Evolutionary conservation across 2,113 vertebrate species (phyloP), one percentile per base, ranked within the genome.

Genomic region (Lonchura striata): DNA sequence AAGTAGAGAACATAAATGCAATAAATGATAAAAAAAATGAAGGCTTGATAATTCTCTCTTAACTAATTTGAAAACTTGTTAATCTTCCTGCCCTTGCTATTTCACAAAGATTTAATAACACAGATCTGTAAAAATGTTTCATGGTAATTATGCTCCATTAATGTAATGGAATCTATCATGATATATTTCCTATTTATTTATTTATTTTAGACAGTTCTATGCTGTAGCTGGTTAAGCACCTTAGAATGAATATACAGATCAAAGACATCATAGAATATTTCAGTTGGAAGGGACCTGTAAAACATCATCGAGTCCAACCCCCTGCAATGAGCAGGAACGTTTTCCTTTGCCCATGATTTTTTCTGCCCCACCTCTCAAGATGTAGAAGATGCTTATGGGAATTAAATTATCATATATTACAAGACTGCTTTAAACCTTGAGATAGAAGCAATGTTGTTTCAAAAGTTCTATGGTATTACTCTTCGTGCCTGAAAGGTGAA

Each of bases 61-160:
- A 70, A 81, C 47, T 78, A 63, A 95, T 92, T 68, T 69, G 77
- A 65, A 91, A 84, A 95, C 49, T 60, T 82, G 56, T 49, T 92
- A 68, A 52, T 93, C 83, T 52, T 88, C 47, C 61, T 92, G 52
- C 35, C 56, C 42, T 7, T 1, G 3, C n/a, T 87, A 71, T 53
- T 89, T n/a, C 69, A 68, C 10, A 20, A 61, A 70, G 61, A 79
- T 75, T 72, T 79, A 95, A 68, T 30, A 89, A 35, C 60, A 81
- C 9, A 71, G 53, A 64, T 78, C 69, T 75, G 60, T 20, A 86
- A 41, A 81, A 94, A 68, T 64, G 15, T 47, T 92, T 91, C 13
- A 27, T 57, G 61, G 11, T 87, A 87, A 94, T 94, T 89, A 71
- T 1, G 21, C 17, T 60, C 49, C 57, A 84, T 86, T 91, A 89